Evolutionary conservation across 2,113 vertebrate species (phyloP), one percentile per base, ranked within the genome.

Genomic region (Erinaceus europaeus): DNA sequence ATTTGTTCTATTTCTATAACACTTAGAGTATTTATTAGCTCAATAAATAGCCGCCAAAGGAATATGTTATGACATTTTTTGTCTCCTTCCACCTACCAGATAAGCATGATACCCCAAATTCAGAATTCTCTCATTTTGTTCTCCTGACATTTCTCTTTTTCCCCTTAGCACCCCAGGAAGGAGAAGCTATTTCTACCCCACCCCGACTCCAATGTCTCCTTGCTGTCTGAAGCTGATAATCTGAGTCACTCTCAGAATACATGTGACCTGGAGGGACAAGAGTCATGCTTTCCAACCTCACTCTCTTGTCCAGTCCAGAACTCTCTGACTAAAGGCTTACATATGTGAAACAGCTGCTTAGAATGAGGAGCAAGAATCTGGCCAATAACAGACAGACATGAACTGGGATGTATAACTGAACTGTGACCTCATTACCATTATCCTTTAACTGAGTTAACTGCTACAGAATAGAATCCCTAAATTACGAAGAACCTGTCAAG

Each of bases 371-470:
- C 32, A 65, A 64, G 72, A 77, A 68, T 67, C 42, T 61, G 23
- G 44, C 55, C 52, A 27, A 52, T 48, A 77, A 65, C 71, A 85
- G 84, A 61, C 40, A 85, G 85, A 90, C 46, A 68, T 91, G 89
- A 92, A 91, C 92, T 46, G 67, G 72, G 90, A 85, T 91, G 25
- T 23, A 25, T 32, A 62, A 62, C 53, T 92, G 71, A 90, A 86
- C 80, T 84, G 73, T 94, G 89, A 90, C 93, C 92, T 91, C 81
- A 90, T 94, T 94, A 94, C 53, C 64, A 84, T 46, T 69, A 18
- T 46, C 6, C 75, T 61, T 79, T 94, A 62, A 82, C 53, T 0
- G 34, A 93, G 61, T 83, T 92, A 93, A 91, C 74, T 80, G 50
- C 73, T 81, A 4, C 25, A 81, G 46, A 91, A 90, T 90, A 81